phyloP scores from a whole-genome alignment of 2,888 invertebrate species.

The Corbicula japonica region DNA sequence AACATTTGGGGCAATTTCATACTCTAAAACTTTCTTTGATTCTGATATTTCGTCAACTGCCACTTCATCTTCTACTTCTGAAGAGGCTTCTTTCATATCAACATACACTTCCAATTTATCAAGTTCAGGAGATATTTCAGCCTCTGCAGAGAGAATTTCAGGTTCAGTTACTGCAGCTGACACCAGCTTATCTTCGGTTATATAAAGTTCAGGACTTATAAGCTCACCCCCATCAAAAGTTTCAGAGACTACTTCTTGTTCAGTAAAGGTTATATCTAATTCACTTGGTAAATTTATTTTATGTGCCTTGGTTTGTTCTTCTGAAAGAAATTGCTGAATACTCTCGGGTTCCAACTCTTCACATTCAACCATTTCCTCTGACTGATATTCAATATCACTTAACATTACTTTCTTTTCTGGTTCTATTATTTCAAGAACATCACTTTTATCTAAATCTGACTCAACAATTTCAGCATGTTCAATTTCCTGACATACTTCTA shows the following conservation, averaged over 20 bases:
- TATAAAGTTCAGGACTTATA: constrained; percentile 12
- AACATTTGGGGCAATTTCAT: constrained; percentile 19
- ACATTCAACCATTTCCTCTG: constrained; percentile 28
- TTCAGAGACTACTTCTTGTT: constrained; percentile 34
- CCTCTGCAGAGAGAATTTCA: constrained; percentile 34
- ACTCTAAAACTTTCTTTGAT: not conserved
- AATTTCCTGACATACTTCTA: constrained; percentile 6
- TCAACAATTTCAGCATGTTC: constrained; percentile 6
- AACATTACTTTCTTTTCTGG: not conserved
- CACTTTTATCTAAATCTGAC: not conserved
- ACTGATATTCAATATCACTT: constrained; percentile 21
- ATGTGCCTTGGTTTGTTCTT: constrained; percentile 26
- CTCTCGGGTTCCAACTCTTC: constrained; percentile 37
- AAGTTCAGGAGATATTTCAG: constrained; percentile 21
- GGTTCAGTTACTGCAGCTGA: constrained; percentile 27
- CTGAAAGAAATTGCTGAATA: not conserved
- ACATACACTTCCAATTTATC: constrained; percentile 21
- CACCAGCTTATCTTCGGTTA: constrained; percentile 17
- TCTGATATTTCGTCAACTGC: not conserved
- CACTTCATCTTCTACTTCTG: constrained; percentile 11
- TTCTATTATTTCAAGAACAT: constrained; percentile 8
- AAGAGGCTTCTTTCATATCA: constrained; percentile 15
- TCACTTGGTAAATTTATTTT: constrained; percentile 24
- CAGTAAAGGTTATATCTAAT: constrained; percentile 23
- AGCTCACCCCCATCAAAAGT: constrained; percentile 37